These are phyloP conservation scores for Acanthisitta chloris DNA, from an alignment of 2,113 vertebrate species.

Conservation along the genomic window DNA sequence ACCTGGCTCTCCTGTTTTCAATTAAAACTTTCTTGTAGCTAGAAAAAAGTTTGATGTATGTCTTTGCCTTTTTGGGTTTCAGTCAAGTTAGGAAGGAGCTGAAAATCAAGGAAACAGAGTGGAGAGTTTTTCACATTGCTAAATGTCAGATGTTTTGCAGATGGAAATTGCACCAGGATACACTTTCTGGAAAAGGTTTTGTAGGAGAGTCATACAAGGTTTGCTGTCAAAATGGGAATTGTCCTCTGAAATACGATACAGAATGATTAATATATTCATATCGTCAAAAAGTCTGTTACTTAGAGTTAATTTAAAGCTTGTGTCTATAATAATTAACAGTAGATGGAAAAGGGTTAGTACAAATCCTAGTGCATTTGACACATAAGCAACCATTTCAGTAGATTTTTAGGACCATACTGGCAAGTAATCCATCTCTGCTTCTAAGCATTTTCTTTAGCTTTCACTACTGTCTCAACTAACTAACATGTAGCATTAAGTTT, in stretches of 20 bases:
- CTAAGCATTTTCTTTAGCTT: neutral
- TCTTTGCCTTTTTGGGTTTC: neutral
- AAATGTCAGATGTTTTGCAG: neutral
- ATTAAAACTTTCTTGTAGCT: constrained; percentile 70
- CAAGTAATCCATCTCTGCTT: neutral
- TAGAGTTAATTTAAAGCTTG: neutral
- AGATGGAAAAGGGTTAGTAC: neutral
- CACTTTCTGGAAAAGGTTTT: neutral
- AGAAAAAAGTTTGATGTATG: constrained; percentile 31
- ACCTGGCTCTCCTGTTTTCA: constrained; percentile 64
- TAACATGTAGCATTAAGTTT: neutral
- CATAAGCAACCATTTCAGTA: neutral
- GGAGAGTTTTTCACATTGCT: neutral
- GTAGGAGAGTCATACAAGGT: neutral
- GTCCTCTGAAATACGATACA: neutral
- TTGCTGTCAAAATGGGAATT: neutral
- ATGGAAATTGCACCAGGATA: neutral
- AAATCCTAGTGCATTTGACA: accelerated
- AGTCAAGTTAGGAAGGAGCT: neutral
- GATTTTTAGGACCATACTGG: neutral
- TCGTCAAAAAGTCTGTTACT: neutral
- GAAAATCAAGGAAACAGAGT: neutral
- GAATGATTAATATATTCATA: neutral
- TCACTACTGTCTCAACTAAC: neutral
- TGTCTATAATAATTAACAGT: neutral